Percentiles rank a stretch among this genome's conserved stretches.
Conservation (phyloP, 2,797 vertebrate genomes). For the Paramormyrops hopkinsi region DNA sequence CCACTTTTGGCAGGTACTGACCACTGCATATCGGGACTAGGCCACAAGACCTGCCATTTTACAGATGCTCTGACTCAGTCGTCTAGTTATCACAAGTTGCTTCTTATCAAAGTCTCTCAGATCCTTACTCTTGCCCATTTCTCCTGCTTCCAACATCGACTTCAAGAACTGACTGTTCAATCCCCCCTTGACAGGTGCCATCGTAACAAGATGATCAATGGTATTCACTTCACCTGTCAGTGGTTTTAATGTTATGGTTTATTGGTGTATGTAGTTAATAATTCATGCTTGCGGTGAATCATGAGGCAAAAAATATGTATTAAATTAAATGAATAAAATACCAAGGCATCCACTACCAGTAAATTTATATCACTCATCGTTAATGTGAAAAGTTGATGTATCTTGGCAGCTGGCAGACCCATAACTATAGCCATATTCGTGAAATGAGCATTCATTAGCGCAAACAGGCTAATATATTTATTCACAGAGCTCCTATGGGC, state of each 20-base stretch:
- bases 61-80: not conserved
- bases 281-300: not conserved
- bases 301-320: not conserved
- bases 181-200: not conserved
- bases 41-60: not conserved
- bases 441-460: not conserved
- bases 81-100: not conserved
- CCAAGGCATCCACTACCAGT: not conserved
- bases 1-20: not conserved
- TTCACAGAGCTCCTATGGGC: not conserved
- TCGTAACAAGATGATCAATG: not conserved
- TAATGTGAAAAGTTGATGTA: not conserved
- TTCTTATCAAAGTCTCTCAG: not conserved
- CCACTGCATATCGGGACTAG: not conserved
- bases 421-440: not conserved
- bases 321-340: not conserved
- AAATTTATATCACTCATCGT: not conserved
- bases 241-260: not conserved
- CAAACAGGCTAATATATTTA: not conserved
- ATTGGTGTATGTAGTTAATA: not conserved
- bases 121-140: not conserved
- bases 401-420: not conserved
- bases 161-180: not conserved
- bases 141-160: not conserved
- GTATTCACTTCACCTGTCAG: not conserved